Evolutionary conservation across 2,797 vertebrate species (phyloP).

Genomic region (Pangasius sanitwongsei): DNA sequence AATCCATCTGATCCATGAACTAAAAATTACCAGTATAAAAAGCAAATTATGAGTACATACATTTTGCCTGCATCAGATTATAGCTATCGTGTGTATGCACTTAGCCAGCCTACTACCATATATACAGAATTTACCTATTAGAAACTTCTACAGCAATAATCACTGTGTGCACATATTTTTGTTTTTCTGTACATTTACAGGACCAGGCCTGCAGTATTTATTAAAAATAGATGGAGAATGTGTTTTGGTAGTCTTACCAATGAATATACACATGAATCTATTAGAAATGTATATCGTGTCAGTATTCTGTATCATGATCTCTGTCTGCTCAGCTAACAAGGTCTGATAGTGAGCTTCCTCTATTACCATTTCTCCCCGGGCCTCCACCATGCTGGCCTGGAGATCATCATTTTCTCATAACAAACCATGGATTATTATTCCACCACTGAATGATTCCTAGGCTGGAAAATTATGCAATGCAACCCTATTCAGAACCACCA

Average conservation of each 20-base stretch:
- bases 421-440: slow-evolving; percentile 79
- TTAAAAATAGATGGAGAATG: background rate
- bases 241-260: slow-evolving; percentile 28
- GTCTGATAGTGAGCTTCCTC: slow-evolving; percentile 60
- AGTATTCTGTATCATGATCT: slow-evolving; percentile 50
- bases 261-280: slow-evolving; percentile 22
- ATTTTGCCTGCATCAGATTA: background rate
- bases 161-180: background rate
- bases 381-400: slow-evolving; percentile 47
- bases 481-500: slow-evolving; percentile 60
- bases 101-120: background rate
- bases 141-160: slow-evolving; percentile 5
- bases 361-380: slow-evolving; percentile 68
- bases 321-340: slow-evolving; percentile 68
- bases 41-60: background rate
- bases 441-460: slow-evolving; percentile 69
- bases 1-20: background rate
- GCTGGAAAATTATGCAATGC: slow-evolving; percentile 75
- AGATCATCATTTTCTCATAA: slow-evolving; percentile 75
- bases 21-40: background rate
- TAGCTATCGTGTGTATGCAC: background rate
- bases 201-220: background rate
- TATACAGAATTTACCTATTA: background rate
- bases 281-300: slow-evolving; percentile 29
- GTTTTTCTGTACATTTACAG: background rate